Evolutionary conservation across 2,888 invertebrate genomes (phyloP).

Genomic region (Euplagia quadripunctaria): DNA sequence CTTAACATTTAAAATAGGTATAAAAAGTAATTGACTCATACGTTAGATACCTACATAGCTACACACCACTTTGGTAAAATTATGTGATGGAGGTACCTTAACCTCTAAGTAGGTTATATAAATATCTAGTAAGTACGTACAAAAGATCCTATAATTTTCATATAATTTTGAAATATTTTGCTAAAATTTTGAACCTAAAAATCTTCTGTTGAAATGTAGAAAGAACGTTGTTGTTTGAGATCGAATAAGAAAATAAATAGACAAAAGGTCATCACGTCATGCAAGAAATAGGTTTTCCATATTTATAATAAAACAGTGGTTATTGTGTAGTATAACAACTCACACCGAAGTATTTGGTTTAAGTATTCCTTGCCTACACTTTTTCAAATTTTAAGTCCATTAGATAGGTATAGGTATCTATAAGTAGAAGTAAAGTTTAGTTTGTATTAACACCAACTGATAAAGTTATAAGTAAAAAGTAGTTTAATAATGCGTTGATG

Average conservation of each 20-base stretch:
- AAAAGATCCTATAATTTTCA: not conserved
- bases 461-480: not conserved
- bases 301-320: not conserved
- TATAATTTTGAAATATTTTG: no score
- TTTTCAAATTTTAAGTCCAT: not conserved
- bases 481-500: slow-evolving; percentile 68
- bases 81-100: not conserved
- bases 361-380: not conserved
- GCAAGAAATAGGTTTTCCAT: not conserved
- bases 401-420: not conserved
- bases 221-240: not conserved
- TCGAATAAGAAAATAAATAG: not conserved
- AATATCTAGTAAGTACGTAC: not conserved
- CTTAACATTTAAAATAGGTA: not conserved
- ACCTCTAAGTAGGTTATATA: not conserved
- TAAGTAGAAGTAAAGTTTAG: not conserved
- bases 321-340: not conserved
- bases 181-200: not conserved
- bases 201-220: not conserved
- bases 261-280: not conserved
- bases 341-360: not conserved
- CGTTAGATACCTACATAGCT: no score
- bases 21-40: no score
- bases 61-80: not conserved
- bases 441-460: not conserved